Evolutionary conservation across 2,113 vertebrate genomes (phyloP).

Genomic region (Cathartes aura): DNA sequence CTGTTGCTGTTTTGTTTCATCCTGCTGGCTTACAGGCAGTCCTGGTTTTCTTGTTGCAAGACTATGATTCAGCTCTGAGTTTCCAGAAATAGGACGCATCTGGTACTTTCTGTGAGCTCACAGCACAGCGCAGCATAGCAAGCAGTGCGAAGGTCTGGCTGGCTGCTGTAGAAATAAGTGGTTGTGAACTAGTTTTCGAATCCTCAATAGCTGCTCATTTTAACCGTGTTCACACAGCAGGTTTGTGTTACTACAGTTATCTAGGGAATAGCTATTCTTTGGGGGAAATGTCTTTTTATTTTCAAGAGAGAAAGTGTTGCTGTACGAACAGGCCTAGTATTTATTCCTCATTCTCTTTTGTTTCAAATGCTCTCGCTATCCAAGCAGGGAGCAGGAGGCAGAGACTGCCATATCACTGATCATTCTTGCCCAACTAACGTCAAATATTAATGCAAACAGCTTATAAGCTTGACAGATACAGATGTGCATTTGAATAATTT

Average conservation of each 20-base stretch:
- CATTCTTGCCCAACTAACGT: not conserved
- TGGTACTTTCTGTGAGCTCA: not conserved
- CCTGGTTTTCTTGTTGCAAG: not conserved
- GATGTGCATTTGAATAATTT: slow-evolving; percentile 1
- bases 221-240: not conserved
- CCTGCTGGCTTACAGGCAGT: not conserved
- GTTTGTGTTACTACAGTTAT: slow-evolving; percentile 2
- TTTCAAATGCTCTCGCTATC: not conserved
- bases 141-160: not conserved
- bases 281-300: not conserved
- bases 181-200: not conserved
- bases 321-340: not conserved
- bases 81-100: not conserved
- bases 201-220: slow-evolving; percentile 21
- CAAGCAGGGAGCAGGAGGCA: not conserved
- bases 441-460: slow-evolving; percentile 4
- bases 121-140: not conserved
- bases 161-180: not conserved
- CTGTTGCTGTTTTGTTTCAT: not conserved
- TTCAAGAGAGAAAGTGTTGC: not conserved
- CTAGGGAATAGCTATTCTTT: not conserved
- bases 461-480: not conserved
- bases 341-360: not conserved
- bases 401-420: not conserved
- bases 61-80: slow-evolving; percentile 9